Percentiles rank a stretch among this genome's conserved stretches.
phyloP scores from a whole-genome alignment of 2,888 invertebrate species.

The Volucella bombylans region DNA sequence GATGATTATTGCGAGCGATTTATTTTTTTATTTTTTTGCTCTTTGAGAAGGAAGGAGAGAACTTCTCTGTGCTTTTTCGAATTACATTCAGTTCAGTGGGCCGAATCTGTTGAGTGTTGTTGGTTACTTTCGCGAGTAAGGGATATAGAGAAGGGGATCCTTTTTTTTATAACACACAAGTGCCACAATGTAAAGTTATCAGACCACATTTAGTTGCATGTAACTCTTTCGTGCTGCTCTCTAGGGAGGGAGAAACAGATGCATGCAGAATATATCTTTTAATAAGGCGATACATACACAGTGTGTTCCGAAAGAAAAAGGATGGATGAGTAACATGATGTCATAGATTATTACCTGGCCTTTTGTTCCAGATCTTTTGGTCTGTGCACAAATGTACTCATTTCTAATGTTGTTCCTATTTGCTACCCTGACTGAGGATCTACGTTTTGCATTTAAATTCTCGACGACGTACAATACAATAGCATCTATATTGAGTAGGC shows the following conservation, averaged over 20 bases:
- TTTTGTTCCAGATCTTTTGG: too few relatives aligned
- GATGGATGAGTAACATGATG: too few relatives aligned
- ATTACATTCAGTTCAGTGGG: constrained; percentile 56
- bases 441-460: too few relatives aligned
- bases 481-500: too few relatives aligned
- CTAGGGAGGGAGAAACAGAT: not conserved
- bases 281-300: too few relatives aligned
- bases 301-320: too few relatives aligned
- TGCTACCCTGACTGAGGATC: too few relatives aligned
- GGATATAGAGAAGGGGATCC: not conserved
- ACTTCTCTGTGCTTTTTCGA: constrained; percentile 39
- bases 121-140: not conserved
- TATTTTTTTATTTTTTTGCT: constrained; percentile 39
- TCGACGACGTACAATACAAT: too few relatives aligned
- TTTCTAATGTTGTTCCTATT: too few relatives aligned
- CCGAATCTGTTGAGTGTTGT: constrained; percentile 10
- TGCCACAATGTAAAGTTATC: constrained; percentile 54
- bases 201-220: constrained; percentile 31
- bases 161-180: constrained; percentile 13
- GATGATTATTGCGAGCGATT: constrained; percentile 60
- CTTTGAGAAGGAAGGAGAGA: not conserved
- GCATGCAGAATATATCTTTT: too few relatives aligned
- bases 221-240: constrained; percentile 1
- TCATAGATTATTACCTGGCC: too few relatives aligned
- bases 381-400: too few relatives aligned